Evolutionary conservation across 2,797 vertebrate species (phyloP).

Genomic region (Hylomyscus alleni): DNA sequence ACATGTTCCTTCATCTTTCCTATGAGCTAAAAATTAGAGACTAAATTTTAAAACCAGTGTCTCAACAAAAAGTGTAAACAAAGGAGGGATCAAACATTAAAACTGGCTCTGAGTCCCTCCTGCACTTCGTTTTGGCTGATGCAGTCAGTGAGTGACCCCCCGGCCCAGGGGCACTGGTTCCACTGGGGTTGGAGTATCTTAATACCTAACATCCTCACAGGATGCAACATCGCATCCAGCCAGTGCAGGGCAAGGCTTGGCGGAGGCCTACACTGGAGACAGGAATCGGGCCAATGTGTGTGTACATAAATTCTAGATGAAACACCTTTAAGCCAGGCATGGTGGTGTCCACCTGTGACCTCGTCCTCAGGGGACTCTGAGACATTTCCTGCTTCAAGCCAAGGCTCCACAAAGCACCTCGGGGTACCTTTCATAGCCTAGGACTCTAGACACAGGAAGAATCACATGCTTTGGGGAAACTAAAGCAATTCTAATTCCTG

Average conservation of each 20-base stretch:
- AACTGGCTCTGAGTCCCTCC: conserved; percentile 83
- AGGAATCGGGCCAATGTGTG: conserved; percentile 28
- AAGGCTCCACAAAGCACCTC: conserved; percentile 82
- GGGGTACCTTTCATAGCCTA: conserved; percentile 71
- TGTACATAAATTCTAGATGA: conserved; percentile 52
- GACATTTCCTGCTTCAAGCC: conserved; percentile 67
- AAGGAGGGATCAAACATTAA: conserved; percentile 84
- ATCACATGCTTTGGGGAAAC: background rate
- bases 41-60: conserved; percentile 90
- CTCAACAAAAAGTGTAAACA: conserved; percentile 92
- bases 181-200: background rate
- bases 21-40: conserved; percentile 91
- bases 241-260: conserved; percentile 8
- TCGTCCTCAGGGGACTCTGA: background rate
- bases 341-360: background rate
- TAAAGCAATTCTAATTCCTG: conserved; percentile 16
- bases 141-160: conserved; percentile 16
- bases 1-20: conserved; percentile 92
- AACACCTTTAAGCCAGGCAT: conserved; percentile 26
- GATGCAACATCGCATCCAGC: background rate
- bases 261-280: conserved; percentile 37
- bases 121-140: conserved; percentile 79
- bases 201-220: background rate
- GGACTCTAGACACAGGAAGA: conserved; percentile 47
- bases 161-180: background rate